These are phyloP conservation scores for Scarus forsteni DNA, from an alignment of 2,797 vertebrate genomes.

Conservation along the genomic window DNA sequence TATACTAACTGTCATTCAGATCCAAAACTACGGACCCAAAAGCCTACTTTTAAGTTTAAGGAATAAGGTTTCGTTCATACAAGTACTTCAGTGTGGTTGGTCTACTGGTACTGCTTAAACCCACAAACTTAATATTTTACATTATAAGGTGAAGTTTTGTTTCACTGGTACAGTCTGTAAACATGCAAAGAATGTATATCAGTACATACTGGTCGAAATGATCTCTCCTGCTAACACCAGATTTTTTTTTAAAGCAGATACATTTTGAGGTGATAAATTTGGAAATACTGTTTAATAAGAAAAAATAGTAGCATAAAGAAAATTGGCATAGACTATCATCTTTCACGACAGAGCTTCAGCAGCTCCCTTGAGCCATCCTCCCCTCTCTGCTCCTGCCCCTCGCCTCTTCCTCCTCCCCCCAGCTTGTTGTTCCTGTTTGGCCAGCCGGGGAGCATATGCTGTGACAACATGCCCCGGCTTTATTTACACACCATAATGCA, in stretches of 20 bases:
- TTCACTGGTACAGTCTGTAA: no score
- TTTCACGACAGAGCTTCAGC: constrained; percentile 51
- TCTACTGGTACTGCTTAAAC: no score
- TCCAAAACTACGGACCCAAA: no score
- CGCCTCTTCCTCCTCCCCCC: constrained; percentile 51
- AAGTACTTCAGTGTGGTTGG: no score
- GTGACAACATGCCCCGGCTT: constrained; percentile 95
- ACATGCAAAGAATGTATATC: no score
- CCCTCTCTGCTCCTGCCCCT: constrained; percentile 55
- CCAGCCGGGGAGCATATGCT: constrained; percentile 92
- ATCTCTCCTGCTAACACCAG: no score
- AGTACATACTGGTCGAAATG: no score
- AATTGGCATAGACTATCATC: constrained; percentile 44
- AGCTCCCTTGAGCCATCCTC: constrained; percentile 62
- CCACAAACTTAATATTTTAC: no score
- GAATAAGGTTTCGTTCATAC: no score
- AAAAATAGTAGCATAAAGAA: constrained; percentile 26
- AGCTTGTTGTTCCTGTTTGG: constrained; percentile 91
- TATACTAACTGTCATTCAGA: no score
- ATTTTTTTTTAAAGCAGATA: not conserved
- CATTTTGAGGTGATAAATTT: not conserved
- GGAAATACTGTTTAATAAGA: not conserved
- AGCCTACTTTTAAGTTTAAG: no score
- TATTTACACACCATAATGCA: constrained; percentile 97
- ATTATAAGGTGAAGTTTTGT: no score